Percentiles rank a stretch among this genome's conserved stretches.
These are phyloP conservation scores for Trachelus iudaicus DNA, from an alignment of 2,888 invertebrate species.

Conservation along the genomic window DNA sequence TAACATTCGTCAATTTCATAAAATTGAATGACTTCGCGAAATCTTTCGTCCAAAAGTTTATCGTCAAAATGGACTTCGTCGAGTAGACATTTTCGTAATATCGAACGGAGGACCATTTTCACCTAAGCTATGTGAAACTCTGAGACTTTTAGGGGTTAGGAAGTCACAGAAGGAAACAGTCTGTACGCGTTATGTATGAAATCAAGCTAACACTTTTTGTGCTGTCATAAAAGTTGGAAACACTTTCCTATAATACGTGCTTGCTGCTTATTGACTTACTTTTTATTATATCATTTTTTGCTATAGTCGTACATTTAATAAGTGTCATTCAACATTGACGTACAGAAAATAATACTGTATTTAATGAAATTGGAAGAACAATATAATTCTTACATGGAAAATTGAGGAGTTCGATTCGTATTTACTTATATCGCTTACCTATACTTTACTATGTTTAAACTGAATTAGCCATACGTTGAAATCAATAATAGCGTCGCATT, in stretches of 20 bases:
- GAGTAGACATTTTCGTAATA: not conserved
- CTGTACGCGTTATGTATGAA: not conserved
- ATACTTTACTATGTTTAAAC: too few relatives aligned
- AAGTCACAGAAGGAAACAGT: not conserved
- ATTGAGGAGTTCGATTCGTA: too few relatives aligned
- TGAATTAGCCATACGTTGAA: too few relatives aligned
- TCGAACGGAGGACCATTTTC: not conserved
- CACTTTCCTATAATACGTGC: not conserved
- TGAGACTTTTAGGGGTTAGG: not conserved
- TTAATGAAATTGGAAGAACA: too few relatives aligned
- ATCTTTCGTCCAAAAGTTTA: not conserved
- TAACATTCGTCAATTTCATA: slow-evolving; percentile 37
- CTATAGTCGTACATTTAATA: too few relatives aligned
- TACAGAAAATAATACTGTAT: too few relatives aligned
- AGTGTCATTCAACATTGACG: too few relatives aligned
- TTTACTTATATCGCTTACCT: too few relatives aligned
- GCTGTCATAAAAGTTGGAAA: not conserved
- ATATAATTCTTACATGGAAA: too few relatives aligned
- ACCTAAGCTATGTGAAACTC: not conserved
- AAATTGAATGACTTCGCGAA: slow-evolving; percentile 33
- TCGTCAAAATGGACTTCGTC: not conserved
- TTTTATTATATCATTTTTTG: too few relatives aligned
- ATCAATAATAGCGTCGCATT: too few relatives aligned
- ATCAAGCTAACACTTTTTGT: not conserved
- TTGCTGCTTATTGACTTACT: too few relatives aligned